phyloP scores from a whole-genome alignment of 2,888 invertebrate genomes.

The Epinotia brunnichana region DNA sequence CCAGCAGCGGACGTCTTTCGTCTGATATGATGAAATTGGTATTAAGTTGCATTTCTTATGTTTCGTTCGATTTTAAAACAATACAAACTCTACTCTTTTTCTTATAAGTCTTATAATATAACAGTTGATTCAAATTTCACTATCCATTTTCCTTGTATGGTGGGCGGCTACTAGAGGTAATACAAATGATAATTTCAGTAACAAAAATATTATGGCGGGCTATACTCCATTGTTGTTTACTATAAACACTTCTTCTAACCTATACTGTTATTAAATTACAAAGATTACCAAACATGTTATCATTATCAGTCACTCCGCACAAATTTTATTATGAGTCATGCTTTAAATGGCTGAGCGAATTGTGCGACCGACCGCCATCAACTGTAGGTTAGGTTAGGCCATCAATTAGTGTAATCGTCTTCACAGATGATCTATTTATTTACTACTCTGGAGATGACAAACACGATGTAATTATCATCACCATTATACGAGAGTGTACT shows the following conservation, averaged over 20 bases:
- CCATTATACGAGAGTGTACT: conserved; percentile 7
- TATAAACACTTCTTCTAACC: conserved; percentile 18
- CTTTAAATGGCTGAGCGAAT: conserved; percentile 26
- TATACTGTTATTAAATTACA: conserved; percentile 17
- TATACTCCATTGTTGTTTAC: conserved; percentile 6
- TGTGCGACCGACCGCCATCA: conserved; percentile 25
- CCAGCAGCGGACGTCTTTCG: too few relatives aligned
- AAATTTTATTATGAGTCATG: conserved; percentile 31
- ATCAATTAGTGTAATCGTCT: conserved; percentile 33
- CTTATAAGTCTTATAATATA: too few relatives aligned
- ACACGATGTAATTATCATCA: conserved; percentile 25
- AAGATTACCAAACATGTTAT: conserved; percentile 29
- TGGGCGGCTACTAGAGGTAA: too few relatives aligned
- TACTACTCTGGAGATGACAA: conserved; percentile 33
- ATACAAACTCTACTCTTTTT: too few relatives aligned
- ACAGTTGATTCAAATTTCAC: too few relatives aligned
- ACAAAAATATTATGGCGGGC: neutral
- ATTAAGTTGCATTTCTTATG: too few relatives aligned
- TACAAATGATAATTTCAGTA: neutral
- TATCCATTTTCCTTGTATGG: too few relatives aligned
- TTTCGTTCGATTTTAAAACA: too few relatives aligned
- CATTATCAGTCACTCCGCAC: conserved; percentile 14
- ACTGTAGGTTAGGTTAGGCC: too few relatives aligned
- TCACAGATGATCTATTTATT: conserved; percentile 36
- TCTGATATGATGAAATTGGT: too few relatives aligned